Evolutionary conservation across 2,888 invertebrate genomes (phyloP).

Genomic region (Zeuzera pyrina): DNA sequence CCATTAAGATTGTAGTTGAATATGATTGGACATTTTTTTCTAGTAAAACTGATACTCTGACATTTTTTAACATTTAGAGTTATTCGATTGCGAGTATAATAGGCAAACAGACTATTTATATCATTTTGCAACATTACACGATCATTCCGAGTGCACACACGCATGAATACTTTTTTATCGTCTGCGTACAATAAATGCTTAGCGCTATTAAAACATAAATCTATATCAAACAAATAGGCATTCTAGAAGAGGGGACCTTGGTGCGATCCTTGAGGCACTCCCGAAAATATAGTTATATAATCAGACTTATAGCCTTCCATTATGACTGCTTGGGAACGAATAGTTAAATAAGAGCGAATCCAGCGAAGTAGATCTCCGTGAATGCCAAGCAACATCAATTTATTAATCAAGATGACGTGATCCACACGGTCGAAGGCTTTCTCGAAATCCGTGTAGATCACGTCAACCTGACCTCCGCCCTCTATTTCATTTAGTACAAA

Average conservation of each 20-base stretch:
- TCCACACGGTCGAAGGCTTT: too few species aligned
- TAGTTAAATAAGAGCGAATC: not conserved
- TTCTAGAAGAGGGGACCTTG: not conserved
- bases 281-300: not conserved
- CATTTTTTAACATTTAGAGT: slow-evolving; percentile 1
- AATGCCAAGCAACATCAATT: not conserved
- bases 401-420: not conserved
- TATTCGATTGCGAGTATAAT: not conserved
- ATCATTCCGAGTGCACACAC: not conserved
- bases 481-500: too few species aligned
- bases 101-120: not conserved
- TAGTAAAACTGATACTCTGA: too few species aligned
- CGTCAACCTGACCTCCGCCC: too few species aligned
- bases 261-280: slow-evolving; percentile 1
- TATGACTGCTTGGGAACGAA: not conserved
- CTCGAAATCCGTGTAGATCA: too few species aligned
- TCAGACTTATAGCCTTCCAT: slow-evolving; percentile 2
- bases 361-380: slow-evolving; percentile 1
- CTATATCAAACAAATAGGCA: too few species aligned
- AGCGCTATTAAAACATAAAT: too few species aligned
- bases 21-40: too few species aligned
- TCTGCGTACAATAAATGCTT: slow-evolving; percentile 1
- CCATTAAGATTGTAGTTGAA: too few species aligned
- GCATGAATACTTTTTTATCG: not conserved
- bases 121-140: not conserved